A percentile compares a stretch with the other conserved stretches of the same genome.
These are phyloP conservation scores for Turdus rufiventris DNA, from an alignment of 2,113 vertebrate genomes.

Conservation along the genomic window DNA sequence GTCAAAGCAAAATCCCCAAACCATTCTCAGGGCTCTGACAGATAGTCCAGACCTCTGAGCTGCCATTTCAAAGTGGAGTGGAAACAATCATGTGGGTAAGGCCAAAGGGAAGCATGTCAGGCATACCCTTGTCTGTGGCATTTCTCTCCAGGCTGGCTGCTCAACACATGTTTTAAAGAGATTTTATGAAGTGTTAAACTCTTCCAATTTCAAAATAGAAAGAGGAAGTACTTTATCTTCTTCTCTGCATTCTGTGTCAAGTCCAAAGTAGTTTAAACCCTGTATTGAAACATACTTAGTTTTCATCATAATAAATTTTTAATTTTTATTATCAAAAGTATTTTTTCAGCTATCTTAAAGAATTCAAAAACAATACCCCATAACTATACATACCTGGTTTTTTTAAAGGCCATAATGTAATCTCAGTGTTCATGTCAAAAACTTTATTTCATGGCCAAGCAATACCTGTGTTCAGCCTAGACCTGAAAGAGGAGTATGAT, in stretches of 20 bases:
- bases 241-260: neutral
- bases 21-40: neutral
- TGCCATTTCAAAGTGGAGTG: neutral
- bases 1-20: neutral
- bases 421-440: neutral
- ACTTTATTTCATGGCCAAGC: neutral
- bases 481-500: neutral
- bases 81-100: neutral
- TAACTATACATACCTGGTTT: rapidly evolving
- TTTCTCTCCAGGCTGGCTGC: neutral
- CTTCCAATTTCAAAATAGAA: neutral
- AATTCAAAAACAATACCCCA: neutral
- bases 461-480: neutral
- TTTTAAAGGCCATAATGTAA: neutral
- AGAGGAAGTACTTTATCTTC: neutral
- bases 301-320: neutral
- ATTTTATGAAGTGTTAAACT: neutral
- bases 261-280: neutral
- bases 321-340: neutral
- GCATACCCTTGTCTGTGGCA: neutral
- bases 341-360: neutral
- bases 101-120: neutral
- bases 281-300: neutral
- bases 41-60: neutral
- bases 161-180: neutral